These are phyloP conservation scores for Penaeus chinensis DNA, from an alignment of 1,140 invertebrate genomes.

Conservation along the genomic window DNA sequence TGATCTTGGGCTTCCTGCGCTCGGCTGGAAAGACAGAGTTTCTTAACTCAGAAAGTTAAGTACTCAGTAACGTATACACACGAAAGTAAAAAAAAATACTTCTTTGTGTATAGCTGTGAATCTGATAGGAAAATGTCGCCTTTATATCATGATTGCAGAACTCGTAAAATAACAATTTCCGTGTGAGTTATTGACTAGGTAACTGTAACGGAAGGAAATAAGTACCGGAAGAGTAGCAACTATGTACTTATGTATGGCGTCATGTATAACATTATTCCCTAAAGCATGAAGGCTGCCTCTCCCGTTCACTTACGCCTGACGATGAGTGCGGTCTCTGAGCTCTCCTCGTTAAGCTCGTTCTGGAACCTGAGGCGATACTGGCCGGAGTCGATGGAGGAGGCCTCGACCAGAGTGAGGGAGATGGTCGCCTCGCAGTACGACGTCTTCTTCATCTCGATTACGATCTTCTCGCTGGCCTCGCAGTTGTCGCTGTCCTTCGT, in stretches of 20 bases:
- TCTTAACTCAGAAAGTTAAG: not conserved
- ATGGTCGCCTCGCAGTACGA: slow-evolving; percentile 59
- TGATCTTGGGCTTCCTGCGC: slow-evolving; percentile 61
- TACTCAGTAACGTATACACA: not conserved
- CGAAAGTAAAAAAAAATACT: not conserved
- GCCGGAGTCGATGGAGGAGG: slow-evolving; percentile 46
- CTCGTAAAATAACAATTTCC: too few species aligned
- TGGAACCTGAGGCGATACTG: slow-evolving; percentile 53
- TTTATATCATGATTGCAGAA: too few species aligned
- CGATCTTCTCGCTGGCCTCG: slow-evolving; percentile 50
- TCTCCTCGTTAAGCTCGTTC: slow-evolving; percentile 56
- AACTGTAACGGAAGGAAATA: too few species aligned
- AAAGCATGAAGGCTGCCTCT: too few species aligned
- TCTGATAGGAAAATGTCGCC: too few species aligned
- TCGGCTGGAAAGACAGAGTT: slow-evolving; percentile 33
- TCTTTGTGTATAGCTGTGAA: too few species aligned
- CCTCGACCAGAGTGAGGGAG: slow-evolving; percentile 55
- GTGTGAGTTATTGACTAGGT: too few species aligned
- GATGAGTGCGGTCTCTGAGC: slow-evolving; percentile 58
- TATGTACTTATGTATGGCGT: too few species aligned
- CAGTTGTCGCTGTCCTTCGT: slow-evolving; percentile 57
- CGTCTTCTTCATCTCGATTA: slow-evolving; percentile 46
- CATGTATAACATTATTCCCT: too few species aligned
- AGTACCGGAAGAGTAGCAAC: too few species aligned
- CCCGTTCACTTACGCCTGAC: slow-evolving; percentile 50